Conservation (phyloP, 2,113 vertebrate species). For the Lampris incognitus region DNA sequence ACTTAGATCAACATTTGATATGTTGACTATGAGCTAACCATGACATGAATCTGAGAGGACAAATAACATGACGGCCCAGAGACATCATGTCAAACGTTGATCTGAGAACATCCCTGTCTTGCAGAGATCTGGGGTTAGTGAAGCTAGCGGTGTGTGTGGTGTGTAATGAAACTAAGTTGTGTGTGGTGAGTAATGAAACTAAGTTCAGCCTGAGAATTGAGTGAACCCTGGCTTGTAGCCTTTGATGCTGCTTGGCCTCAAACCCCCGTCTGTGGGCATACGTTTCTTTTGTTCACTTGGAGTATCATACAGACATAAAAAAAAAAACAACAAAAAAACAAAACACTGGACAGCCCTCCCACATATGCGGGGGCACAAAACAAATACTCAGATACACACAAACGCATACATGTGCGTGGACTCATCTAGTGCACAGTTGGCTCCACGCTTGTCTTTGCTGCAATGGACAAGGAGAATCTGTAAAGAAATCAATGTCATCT, state of each 20-base stretch:
- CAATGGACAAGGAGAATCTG: background rate
- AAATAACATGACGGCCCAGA: no score
- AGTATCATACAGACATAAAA: conserved; percentile 22
- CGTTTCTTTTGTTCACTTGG: conserved; percentile 27
- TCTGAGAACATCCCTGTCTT: no score
- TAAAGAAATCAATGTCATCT: background rate
- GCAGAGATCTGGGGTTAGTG: no score
- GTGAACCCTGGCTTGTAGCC: background rate
- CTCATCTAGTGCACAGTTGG: background rate
- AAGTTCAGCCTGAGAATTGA: conserved; percentile 13
- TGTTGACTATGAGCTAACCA: no score
- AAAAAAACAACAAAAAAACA: background rate
- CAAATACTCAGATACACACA: background rate
- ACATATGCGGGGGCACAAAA: conserved; percentile 2
- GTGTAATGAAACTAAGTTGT: background rate
- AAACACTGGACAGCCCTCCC: background rate
- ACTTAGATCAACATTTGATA: no score
- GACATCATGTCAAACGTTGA: no score
- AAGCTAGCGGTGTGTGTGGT: no score
- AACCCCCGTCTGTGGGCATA: conserved; percentile 24
- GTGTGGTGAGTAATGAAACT: conserved; percentile 11
- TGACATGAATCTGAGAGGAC: no score
- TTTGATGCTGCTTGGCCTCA: conserved; percentile 43
- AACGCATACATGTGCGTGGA: background rate
- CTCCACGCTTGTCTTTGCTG: conserved; percentile 4